Evolutionary conservation across 1,140 invertebrate species (phyloP).

Genomic region (Zaprionus camerounensis): DNA sequence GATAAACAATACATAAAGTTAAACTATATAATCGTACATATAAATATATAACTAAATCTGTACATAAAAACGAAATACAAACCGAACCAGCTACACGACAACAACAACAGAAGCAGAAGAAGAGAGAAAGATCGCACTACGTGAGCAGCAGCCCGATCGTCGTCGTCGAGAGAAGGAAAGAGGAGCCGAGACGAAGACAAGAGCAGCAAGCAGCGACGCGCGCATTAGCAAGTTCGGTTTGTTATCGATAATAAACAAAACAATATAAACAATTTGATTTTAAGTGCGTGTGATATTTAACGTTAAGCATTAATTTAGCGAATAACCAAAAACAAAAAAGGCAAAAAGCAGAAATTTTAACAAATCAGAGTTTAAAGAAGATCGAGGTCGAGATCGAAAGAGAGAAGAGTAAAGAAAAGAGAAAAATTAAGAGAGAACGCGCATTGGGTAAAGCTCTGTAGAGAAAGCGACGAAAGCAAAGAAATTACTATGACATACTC

Average conservation of each 20-base stretch:
- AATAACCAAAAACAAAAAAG: conserved; percentile 78
- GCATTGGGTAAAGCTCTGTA: conserved; percentile 20
- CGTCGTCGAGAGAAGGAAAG: conserved; percentile 24
- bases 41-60: conserved; percentile 72
- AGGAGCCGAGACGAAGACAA: conserved; percentile 30
- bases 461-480: conserved; percentile 59
- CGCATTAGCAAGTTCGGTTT: conserved; percentile 57
- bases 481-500: conserved; percentile 84
- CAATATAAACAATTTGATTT: conserved; percentile 66
- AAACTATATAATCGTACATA: conserved; percentile 61
- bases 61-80: conserved; percentile 72
- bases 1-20: conserved; percentile 83
- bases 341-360: conserved; percentile 76
- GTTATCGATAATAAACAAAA: conserved; percentile 73
- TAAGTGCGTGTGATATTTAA: conserved; percentile 84
- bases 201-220: conserved; percentile 31
- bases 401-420: conserved; percentile 14
- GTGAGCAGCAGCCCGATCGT: conserved; percentile 51
- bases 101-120: conserved; percentile 15
- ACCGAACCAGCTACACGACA: conserved; percentile 42
- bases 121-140: conserved; percentile 38
- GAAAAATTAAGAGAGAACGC: background rate
- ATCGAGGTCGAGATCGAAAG: conserved; percentile 5
- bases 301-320: conserved; percentile 83
- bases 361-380: conserved; percentile 15